Conservation (phyloP, 2,888 invertebrate species). For the Cephalotes varians region DNA sequence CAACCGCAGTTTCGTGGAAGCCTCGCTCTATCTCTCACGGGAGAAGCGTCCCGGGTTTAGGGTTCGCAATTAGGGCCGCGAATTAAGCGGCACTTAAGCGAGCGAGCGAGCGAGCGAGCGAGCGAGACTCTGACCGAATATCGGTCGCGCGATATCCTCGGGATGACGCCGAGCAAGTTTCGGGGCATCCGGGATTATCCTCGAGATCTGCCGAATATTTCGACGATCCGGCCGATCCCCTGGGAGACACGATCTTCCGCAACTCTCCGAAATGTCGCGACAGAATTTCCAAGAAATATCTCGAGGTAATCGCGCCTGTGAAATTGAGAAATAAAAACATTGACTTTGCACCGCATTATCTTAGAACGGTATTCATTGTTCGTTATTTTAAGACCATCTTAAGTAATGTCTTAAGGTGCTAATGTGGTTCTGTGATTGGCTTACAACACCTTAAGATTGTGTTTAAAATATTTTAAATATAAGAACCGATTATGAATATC, state of each 20-base stretch:
- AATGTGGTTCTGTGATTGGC: too few species aligned
- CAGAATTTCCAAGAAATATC: constrained; percentile 37
- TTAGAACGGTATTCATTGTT: too few species aligned
- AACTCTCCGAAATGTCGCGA: constrained; percentile 23
- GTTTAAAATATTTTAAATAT: too few species aligned
- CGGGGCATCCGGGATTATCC: constrained; percentile 46
- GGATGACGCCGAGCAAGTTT: constrained; percentile 46
- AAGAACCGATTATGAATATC: too few species aligned
- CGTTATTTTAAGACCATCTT: too few species aligned
- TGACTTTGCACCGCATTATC: background rate
- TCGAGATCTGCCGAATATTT: constrained; percentile 53
- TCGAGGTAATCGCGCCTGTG: background rate
- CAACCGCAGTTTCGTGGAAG: constrained; percentile 21
- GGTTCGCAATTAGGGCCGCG: constrained; percentile 50
- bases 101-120: constrained; percentile 38
- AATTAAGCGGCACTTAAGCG: constrained; percentile 52
- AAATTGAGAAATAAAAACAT: constrained; percentile 11
- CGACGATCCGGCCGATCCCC: constrained; percentile 39
- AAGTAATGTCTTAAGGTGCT: too few species aligned
- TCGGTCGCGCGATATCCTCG: constrained; percentile 43
- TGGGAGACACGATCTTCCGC: constrained; percentile 37
- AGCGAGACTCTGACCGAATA: constrained; percentile 42
- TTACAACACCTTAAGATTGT: too few species aligned
- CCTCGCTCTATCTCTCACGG: constrained; percentile 42
- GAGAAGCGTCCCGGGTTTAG: constrained; percentile 34